Evolutionary conservation across 2,888 invertebrate genomes (phyloP).

Genomic region (Melanargia galathea): DNA sequence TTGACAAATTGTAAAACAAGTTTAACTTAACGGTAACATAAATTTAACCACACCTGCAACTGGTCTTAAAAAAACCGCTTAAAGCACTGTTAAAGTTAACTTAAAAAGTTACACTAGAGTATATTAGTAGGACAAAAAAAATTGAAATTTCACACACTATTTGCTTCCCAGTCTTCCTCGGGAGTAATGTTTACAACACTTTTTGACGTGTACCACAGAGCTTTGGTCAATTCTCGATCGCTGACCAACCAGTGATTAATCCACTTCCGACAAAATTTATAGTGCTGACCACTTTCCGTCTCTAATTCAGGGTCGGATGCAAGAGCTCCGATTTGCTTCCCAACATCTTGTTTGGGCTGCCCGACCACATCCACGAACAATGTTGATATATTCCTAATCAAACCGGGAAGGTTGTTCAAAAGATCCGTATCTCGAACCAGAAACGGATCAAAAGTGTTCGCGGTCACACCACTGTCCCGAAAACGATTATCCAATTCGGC

Average conservation of each 20-base stretch:
- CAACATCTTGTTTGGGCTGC: conserved; percentile 63
- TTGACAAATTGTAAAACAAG: too few species aligned
- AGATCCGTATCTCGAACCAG: conserved; percentile 64
- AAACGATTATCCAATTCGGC: conserved; percentile 81
- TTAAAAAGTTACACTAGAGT: too few species aligned
- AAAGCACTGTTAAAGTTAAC: too few species aligned
- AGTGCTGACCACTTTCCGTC: conserved; percentile 59
- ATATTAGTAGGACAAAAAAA: too few species aligned
- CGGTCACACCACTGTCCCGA: conserved; percentile 82
- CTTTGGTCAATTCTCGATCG: conserved; percentile 52
- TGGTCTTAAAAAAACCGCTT: too few species aligned
- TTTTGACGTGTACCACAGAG: conserved; percentile 65
- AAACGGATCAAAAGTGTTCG: conserved; percentile 84
- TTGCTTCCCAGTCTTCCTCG: conserved; percentile 62
- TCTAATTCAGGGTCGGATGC: conserved; percentile 59
- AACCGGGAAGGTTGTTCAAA: conserved; percentile 52
- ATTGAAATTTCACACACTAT: conserved; percentile 13
- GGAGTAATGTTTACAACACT: conserved; percentile 56
- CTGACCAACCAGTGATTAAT: conserved; percentile 60
- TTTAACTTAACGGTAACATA: too few species aligned
- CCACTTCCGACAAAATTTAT: conserved; percentile 62
- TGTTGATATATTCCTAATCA: conserved; percentile 49
- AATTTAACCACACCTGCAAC: too few species aligned
- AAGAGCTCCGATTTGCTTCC: conserved; percentile 59
- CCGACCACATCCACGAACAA: conserved; percentile 60